Base-by-base conservation (phyloP, 2,113 vertebrate species). In the Trematocara stigmaticum region DNA sequence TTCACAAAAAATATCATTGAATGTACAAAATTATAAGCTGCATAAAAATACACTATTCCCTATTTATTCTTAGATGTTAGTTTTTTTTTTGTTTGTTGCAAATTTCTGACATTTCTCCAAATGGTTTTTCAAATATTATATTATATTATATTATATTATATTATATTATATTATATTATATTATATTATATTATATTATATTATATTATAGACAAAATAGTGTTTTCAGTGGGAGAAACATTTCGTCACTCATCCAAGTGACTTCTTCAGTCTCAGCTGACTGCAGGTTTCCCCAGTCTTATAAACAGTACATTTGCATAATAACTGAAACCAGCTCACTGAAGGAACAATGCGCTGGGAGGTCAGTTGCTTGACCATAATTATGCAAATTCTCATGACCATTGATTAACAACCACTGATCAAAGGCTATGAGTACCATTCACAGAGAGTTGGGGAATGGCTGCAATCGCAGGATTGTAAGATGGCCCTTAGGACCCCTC, bases 301-400 rank as follows among this genome's bases (percentile, higher is more conserved):
- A 56, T 29, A 56, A 56, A 29, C 2, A 56, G 23, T 0, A 56
- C 11, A 56, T 56, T 56, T 56, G 4, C 0, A 57, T 57, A 57
- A 57, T 57, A 0, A 57, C 23, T 56, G 2, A 57, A 57, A 57
- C 55, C 55, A 56, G 23, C 12, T 0, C 23, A 57, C 55, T 57
- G 55, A 15, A 15, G 55, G 55, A 1, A 15, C 55, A 29, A 8
- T 29, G 23, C 6, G 0, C 55, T 29, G 23, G 2, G 55, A 29
- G 26, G 7, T 57, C 56, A 9, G 26, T 57, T 57, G 13, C 13
- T 57, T 57, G 0, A 57, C 2, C 26, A 9, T 31, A 59, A 9
- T 57, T 31, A 57, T 57, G 56, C 13, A 59, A 59, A 59, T 31
- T 57, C 5, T 59, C 13, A 57, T 31, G 56, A 57, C 26, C 7